Percentiles rank a stretch among this genome's conserved stretches.
Evolutionary conservation across 2,888 invertebrate genomes (phyloP).

Genomic region (Xylota segnis): DNA sequence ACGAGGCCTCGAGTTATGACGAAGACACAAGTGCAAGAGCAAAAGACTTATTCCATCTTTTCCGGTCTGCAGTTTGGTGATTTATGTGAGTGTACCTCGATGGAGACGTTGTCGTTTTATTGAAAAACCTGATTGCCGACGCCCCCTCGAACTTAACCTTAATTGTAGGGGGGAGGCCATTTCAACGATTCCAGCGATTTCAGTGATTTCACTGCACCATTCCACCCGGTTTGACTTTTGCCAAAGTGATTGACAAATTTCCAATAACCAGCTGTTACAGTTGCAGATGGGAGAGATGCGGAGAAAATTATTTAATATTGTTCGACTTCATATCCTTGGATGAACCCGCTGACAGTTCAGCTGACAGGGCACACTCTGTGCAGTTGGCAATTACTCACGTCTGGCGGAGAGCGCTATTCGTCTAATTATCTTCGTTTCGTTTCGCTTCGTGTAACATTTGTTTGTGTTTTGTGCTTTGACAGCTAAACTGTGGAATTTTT

Average conservation of each 20-base stretch:
- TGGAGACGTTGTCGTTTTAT: conserved; percentile 30
- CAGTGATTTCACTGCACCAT: not conserved
- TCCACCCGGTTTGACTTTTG: conserved; percentile 12
- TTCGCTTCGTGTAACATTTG: conserved; percentile 68
- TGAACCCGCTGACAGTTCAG: conserved; percentile 52
- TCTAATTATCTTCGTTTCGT: conserved; percentile 69
- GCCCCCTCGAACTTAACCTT: conserved; percentile 49
- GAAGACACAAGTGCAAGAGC: conserved; percentile 61
- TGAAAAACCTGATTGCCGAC: conserved; percentile 20
- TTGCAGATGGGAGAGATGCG: not conserved
- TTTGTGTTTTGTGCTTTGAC: conserved; percentile 59
- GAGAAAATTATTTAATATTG: conserved; percentile 52
- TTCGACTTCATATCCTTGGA: conserved; percentile 36
- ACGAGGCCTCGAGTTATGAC: conserved; percentile 47
- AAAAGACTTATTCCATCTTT: conserved; percentile 29
- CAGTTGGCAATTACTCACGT: conserved; percentile 59
- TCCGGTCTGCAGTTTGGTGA: conserved; percentile 51
- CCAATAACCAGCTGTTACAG: conserved; percentile 60
- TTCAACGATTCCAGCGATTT: conserved; percentile 3
- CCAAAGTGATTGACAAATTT: conserved; percentile 73
- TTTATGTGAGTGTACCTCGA: conserved; percentile 55
- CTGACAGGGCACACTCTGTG: conserved; percentile 34
- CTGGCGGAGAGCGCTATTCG: conserved; percentile 37
- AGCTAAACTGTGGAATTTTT: conserved; percentile 66
- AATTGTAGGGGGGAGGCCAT: not conserved